phyloP scores from a whole-genome alignment of 2,888 invertebrate genomes.

The Aromia moschata region DNA sequence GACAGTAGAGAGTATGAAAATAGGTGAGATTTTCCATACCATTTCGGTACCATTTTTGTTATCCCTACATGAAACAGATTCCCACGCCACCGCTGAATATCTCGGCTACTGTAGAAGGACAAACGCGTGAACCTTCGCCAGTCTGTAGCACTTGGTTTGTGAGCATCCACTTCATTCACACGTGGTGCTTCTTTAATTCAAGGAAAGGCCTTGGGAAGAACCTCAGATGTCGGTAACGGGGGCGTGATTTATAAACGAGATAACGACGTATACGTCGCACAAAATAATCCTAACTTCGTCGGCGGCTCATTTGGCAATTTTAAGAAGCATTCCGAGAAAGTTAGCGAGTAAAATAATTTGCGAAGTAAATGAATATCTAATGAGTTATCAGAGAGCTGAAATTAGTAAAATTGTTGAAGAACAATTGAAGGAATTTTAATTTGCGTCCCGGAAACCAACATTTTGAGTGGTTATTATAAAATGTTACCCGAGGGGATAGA shows the following conservation, averaged over 20 bases:
- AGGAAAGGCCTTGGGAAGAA: too few relatives aligned
- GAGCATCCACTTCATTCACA: too few relatives aligned
- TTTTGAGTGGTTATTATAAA: constrained; percentile 20
- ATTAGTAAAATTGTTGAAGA: constrained; percentile 23
- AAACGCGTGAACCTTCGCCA: too few relatives aligned
- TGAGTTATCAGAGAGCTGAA: constrained; percentile 18
- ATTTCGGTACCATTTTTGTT: too few relatives aligned
- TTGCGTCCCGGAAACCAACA: constrained; percentile 8
- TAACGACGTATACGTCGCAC: neutral
- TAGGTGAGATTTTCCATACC: too few relatives aligned
- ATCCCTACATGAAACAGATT: too few relatives aligned
- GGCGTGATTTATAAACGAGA: neutral
- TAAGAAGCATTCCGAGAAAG: constrained; percentile 2
- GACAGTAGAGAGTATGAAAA: too few relatives aligned
- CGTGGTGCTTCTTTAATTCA: too few relatives aligned
- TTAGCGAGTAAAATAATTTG: constrained; percentile 15
- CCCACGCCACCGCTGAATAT: too few relatives aligned
- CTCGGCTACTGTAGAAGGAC: too few relatives aligned
- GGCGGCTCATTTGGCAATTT: neutral
- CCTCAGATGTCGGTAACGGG: too few relatives aligned
- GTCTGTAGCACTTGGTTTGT: too few relatives aligned
- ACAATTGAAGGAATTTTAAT: constrained; percentile 24
- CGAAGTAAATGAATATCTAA: constrained; percentile 16
- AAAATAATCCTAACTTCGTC: neutral
- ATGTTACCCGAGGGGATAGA: constrained; percentile 16